phyloP scores from a whole-genome alignment of 2,113 vertebrate genomes.

The Spheniscus mendiculus region DNA sequence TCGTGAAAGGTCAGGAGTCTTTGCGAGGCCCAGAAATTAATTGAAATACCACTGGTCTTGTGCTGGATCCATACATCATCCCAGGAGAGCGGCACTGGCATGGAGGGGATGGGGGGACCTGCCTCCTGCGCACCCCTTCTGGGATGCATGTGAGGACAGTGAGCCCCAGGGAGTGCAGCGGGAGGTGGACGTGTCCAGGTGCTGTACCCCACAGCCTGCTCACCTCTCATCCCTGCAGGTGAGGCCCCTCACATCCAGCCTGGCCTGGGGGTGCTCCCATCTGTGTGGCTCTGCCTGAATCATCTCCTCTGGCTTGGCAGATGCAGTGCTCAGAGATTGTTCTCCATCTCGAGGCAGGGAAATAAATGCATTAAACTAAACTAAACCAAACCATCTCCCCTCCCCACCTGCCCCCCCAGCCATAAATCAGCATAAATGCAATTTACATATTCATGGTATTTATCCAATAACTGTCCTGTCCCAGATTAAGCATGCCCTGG shows the following conservation, averaged over 20 bases:
- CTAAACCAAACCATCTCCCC: background rate
- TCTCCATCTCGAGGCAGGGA: conserved; percentile 30
- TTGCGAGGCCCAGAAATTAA: background rate
- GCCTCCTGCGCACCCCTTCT: background rate
- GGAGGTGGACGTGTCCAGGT: too few species aligned
- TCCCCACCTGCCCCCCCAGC: background rate
- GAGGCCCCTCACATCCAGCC: background rate
- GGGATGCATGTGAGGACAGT: accelerated
- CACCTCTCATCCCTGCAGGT: background rate
- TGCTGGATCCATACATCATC: conserved; percentile 21
- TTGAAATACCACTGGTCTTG: background rate
- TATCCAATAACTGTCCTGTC: conserved; percentile 56
- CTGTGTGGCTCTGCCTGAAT: background rate
- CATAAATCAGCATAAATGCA: conserved; percentile 67
- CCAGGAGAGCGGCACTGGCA: background rate
- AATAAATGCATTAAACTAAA: conserved; percentile 50
- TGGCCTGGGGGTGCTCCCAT: background rate
- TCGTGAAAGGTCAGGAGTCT: conserved; percentile 42
- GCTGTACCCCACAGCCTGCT: background rate
- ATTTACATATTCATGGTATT: conserved; percentile 72
- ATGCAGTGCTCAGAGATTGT: background rate
- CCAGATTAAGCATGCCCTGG: conserved; percentile 56
- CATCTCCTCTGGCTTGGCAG: background rate
- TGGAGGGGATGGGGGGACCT: background rate
- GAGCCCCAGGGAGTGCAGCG: accelerated